Base-by-base conservation (phyloP, 64 coral and sea anemone species). In the Astreopora myriophthalma region DNA sequence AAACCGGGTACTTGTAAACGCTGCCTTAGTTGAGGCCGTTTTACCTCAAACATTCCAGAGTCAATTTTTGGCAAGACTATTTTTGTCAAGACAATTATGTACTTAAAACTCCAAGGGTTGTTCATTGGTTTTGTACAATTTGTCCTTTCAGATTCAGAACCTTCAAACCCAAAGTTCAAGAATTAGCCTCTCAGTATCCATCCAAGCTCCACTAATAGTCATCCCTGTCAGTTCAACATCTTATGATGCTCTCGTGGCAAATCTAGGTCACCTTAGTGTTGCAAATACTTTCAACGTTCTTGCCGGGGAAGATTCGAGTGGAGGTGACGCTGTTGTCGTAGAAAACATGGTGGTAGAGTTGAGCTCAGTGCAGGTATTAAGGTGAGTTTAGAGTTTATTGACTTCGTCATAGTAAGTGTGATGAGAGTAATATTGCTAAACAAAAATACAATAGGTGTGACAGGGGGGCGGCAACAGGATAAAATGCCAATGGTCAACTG, bases 291-390 rank as follows among this genome's bases (percentile, higher is more conserved):
- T 98, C 71, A 95, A 74, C 1, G 75, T 79, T 5, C 69, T 93
- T 32, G 35, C 48, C 48, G 89, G 88, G 34, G 70, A 73, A 0
- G 75, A 96, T 65, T 76, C 85, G 32, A 69, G 75, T 38, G 93
- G 93, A 25, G 70, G 29, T 5, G 96, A 98, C 69, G 86, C 93
- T 34, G 96, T 89, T 62, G 84, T 98, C 6, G 86, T 95, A 13
- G 96, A 98, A 52, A 93, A 89, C 33, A 98, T 98, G 93, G 85
- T 88, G 25, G 96, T 98, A 9, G 62, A 95, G n/a, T 52, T 98
- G 10, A 93, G 86, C 44, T 98, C 96, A 51, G 93, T 98, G 2
- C 90, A 98, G 80, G 69, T 98, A 57, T 90, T 69, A 23, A 95
- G 91, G 97, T 99, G 57, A n/a, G 27, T 76, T 69, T 27, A 25